Evolutionary conservation across 2,888 invertebrate genomes (phyloP).

Genomic region (Dicycla oo): DNA sequence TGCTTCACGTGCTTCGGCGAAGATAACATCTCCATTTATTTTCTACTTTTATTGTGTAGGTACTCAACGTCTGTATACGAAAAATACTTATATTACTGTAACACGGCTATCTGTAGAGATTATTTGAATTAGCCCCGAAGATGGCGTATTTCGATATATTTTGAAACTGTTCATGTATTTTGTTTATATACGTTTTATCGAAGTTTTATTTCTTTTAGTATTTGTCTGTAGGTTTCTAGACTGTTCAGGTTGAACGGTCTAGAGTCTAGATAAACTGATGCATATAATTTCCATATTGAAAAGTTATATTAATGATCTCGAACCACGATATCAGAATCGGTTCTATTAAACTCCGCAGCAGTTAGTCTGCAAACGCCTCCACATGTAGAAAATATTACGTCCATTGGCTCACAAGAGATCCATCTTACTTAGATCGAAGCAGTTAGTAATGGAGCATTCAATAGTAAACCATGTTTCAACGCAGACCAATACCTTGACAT

Average conservation of each 20-base stretch:
- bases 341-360: slow-evolving; percentile 47
- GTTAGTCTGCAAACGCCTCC: slow-evolving; percentile 26
- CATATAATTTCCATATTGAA: slow-evolving; percentile 18
- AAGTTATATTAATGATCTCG: slow-evolving; percentile 39
- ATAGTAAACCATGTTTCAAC: slow-evolving; percentile 13
- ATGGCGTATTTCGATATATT: slow-evolving; percentile 4
- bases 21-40: slow-evolving; percentile 26
- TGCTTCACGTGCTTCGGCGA: slow-evolving; percentile 38
- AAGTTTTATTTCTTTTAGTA: not conserved
- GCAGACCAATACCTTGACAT: slow-evolving; percentile 44
- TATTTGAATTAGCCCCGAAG: not conserved
- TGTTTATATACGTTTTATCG: not conserved
- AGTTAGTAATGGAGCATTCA: slow-evolving; percentile 7
- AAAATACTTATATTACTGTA: slow-evolving; percentile 1
- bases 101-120: not conserved
- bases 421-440: not conserved
- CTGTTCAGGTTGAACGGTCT: too few species aligned
- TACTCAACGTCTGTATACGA: slow-evolving; percentile 9
- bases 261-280: slow-evolving; percentile 6
- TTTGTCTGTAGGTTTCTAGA: slow-evolving; percentile 2
- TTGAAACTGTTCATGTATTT: slow-evolving; percentile 3
- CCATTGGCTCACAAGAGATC: slow-evolving; percentile 14
- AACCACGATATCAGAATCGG: slow-evolving; percentile 19
- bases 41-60: slow-evolving; percentile 26
- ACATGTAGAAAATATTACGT: slow-evolving; percentile 30